Base-by-base conservation (phyloP, 2,888 invertebrate genomes). In the Epiblema foenella region DNA sequence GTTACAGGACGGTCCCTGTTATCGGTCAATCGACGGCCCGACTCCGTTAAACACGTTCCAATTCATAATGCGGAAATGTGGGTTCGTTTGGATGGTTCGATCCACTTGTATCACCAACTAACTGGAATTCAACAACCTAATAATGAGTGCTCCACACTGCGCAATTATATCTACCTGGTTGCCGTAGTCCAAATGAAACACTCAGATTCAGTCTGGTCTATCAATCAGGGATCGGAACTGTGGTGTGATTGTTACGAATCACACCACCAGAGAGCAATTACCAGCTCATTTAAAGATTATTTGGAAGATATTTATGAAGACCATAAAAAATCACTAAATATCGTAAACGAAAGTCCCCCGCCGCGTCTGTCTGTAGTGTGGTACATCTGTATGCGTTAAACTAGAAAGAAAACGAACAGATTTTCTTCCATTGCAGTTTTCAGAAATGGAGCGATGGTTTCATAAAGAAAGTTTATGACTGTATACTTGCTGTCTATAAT, bases 41-140 rank as follows among this genome's bases (percentile, higher is more conserved):
- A 18, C 39, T 37, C n/a, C 33, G 29, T 46, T 63, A n/a, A 64
- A 52, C 39, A 63, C 33, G 52, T 64, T 57, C 58, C 49, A 37
- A 51, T 37, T 67, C 37, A 58, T 58, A 58, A 67, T 18, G 58
- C 33, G 58, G 49, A 67, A 67, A 37, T 59, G 49, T 33, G 51
- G 33, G 37, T 24, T 37, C 51, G 46, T 49, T 57, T 66, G 18
- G 39, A 60, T 60, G 24, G 46, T 29, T 58, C 51, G 15, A 51
- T 49, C 46, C 49, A 58, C 58, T 49, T 58, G 37, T 12, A 37
- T 59, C 37, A 51, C 51, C 67, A 15, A 37, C 49, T 33, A n/a
- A 56, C n/a, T 52, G 37, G 46, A 51, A 51, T 46, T 8, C 46
- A n/a, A 39, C 29, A 46, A 24, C 46, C 10, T 59, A 59, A 59